Percentiles rank a stretch among this genome's conserved stretches.
phyloP scores from a whole-genome alignment of 2,113 vertebrate species.

The Nematolebias whitei region DNA sequence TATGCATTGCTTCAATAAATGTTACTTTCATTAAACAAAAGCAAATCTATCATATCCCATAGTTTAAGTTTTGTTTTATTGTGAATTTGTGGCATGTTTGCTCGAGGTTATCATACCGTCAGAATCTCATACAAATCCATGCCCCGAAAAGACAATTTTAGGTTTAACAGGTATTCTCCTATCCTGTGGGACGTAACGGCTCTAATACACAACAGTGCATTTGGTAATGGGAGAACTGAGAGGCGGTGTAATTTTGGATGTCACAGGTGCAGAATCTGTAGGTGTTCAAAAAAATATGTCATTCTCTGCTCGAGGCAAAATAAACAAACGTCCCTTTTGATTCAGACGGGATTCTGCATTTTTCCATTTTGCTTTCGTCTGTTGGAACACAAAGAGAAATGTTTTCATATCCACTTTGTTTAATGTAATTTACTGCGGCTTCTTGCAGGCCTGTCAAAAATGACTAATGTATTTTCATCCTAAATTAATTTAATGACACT shows the following conservation, averaged over 20 bases:
- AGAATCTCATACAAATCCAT: no score
- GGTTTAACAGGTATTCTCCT: background rate
- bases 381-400: background rate
- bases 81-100: no score
- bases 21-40: no score
- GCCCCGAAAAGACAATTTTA: background rate
- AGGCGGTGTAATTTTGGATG: conserved; percentile 23
- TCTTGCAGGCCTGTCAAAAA: conserved; percentile 1
- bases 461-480: conserved; percentile 13
- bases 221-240: background rate
- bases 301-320: conserved; percentile 34
- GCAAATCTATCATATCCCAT: no score
- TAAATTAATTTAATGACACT: background rate
- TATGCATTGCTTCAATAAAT: no score
- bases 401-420: background rate
- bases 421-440: background rate
- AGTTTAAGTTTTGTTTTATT: background rate
- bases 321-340: background rate
- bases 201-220: background rate
- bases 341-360: background rate
- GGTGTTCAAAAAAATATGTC: conserved; percentile 37
- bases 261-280: conserved; percentile 40
- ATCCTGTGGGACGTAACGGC: background rate
- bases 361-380: background rate
- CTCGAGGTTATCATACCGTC: no score